A percentile compares a stretch with the other conserved stretches of the same genome.
phyloP scores from a whole-genome alignment of 2,113 vertebrate species.

The Neopipo cinnamomea region DNA sequence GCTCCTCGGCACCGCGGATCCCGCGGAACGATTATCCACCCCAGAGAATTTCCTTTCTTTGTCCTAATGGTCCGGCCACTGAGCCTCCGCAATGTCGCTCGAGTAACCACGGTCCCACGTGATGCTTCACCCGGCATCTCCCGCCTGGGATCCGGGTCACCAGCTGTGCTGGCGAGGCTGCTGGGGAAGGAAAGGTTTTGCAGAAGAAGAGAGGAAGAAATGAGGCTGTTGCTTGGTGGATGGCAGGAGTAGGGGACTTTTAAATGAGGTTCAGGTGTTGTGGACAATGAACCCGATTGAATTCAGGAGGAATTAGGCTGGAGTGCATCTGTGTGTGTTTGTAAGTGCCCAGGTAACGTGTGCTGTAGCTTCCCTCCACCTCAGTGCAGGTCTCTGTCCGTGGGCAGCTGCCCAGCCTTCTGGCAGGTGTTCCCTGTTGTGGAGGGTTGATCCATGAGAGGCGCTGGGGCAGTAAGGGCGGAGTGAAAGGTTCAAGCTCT shows the following conservation, averaged over 20 bases:
- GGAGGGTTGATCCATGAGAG: neutral
- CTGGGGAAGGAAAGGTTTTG: neutral
- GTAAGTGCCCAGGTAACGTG: neutral
- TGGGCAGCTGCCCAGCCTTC: neutral
- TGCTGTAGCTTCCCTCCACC: neutral
- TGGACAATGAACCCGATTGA: neutral
- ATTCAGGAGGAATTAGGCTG: neutral
- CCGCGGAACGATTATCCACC: neutral
- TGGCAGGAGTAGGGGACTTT: neutral
- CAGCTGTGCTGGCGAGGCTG: accelerated
- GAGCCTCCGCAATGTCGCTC: neutral
- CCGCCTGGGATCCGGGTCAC: neutral
- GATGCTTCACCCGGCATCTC: neutral
- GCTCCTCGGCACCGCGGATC: neutral
- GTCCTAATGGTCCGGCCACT: neutral
- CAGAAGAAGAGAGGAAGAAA: neutral
- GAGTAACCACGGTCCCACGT: accelerated
- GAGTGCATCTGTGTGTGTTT: neutral
- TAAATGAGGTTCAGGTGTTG: neutral
- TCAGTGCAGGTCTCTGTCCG: neutral
- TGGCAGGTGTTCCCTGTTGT: neutral
- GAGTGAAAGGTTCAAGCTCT: neutral
- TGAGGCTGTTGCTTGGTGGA: neutral
- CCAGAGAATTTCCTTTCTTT: neutral
- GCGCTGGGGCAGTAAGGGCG: neutral